Evolutionary conservation across 2,113 vertebrate genomes (phyloP), one percentile per base, ranked within the genome.

Genomic region (Rhodinocichla rosea): DNA sequence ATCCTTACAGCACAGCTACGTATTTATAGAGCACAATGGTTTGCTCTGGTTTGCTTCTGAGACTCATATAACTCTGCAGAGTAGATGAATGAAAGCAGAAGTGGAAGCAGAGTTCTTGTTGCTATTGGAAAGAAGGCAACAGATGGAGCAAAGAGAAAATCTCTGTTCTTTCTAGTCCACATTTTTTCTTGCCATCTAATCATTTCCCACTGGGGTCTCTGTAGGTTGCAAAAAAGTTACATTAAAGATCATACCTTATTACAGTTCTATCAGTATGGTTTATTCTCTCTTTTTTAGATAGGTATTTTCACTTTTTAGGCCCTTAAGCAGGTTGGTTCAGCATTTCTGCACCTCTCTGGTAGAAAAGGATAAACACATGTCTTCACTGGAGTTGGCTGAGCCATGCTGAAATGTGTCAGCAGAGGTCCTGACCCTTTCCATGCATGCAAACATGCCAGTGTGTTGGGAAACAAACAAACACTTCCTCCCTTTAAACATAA

Each of bases 61-160:
- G 75, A 44, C 44, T 64, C 40, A 8, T 6, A 1, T 59, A 88
- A 52, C 17, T 59, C 67, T 60, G 64, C 53, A 75, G 53, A 78
- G 40, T 67, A n/a, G 74, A 52, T 83, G 53, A 96, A 83, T 68
- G 83, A 87, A 89, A 88, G 67, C 74, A 93, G 82, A 85, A 91
- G 62, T 87, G 60, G 81, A 69, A 86, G 71, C 27, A 67, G 60
- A 62, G 59, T 94, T 97, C 64, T 37, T 90, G 67, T 89, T 82
- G 42, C 52, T 85, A 1, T 73, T 84, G 90, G 79, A 89, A 90
- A 73, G 57, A 80, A 94, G 53, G 50, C 71, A 60, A 76, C 68
- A 94, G 88, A 89, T 68, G 94, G 86, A 87, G 13, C 47, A 81
- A 80, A 92, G 52, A 91, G 55, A 78, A 82, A 76, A 62, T 80